phyloP scores from a whole-genome alignment of 2,113 vertebrate species.

The Tenrec ecaudatus region DNA sequence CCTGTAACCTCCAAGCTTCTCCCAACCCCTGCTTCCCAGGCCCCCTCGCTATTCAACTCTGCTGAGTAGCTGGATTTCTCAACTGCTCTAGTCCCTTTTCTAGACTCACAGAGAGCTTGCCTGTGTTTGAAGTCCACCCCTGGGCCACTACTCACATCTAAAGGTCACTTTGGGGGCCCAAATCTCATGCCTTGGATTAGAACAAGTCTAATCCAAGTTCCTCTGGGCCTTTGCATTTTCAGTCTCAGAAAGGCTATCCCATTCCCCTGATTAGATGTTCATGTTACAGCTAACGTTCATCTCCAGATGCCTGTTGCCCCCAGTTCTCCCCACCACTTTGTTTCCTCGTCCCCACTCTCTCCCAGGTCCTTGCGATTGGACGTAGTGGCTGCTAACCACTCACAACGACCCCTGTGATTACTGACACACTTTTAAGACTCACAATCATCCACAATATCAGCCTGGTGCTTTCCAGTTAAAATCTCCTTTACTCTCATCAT shows the following conservation, averaged over 20 bases:
- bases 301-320: neutral
- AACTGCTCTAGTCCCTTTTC: neutral
- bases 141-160: neutral
- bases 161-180: neutral
- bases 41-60: neutral
- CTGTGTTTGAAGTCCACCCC: neutral
- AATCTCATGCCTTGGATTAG: neutral
- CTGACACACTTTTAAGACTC: neutral
- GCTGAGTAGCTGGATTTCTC: neutral
- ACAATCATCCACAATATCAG: constrained; percentile 44
- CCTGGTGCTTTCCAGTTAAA: constrained; percentile 27
- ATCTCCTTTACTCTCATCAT: neutral
- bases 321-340: neutral
- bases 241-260: neutral
- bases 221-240: constrained; percentile 15
- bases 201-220: neutral
- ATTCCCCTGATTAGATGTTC: neutral
- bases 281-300: neutral
- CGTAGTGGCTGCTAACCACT: neutral
- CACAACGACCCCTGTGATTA: constrained; percentile 9
- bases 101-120: neutral
- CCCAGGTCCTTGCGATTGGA: constrained; percentile 11
- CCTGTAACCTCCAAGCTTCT: neutral
- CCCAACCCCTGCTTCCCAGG: neutral
- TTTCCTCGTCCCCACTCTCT: neutral